Evolutionary conservation across 2,888 invertebrate genomes (phyloP), one percentile per base, ranked within the genome.

Genomic region (Drosophila neonasuta): DNA sequence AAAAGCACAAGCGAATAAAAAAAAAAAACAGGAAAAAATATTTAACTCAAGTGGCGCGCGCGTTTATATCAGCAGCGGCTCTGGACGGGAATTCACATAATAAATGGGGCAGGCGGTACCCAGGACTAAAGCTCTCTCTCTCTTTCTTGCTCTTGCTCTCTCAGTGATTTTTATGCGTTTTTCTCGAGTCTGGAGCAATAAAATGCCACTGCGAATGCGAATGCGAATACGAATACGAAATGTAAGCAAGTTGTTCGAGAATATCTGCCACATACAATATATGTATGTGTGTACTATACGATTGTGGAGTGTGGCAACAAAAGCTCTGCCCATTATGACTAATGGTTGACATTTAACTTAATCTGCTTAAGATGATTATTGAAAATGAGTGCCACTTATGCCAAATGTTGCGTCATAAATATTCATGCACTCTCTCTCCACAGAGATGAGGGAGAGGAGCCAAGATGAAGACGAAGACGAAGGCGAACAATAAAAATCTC

Each of bases 331-430:
- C 83, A 83, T 83, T 83, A 83, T 83, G 83, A 83, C 83, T 86
- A 83, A 83, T 83, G 83, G 80, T 81, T 83, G 83, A 83, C 83
- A 83, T 83, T 83, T 83, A 83, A 84, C 83, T 84, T 83, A 83
- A 83, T 83, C 83, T 83, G 83, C 83, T 86, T 83, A 83, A 83
- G 83, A 83, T 83, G 83, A 83, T 83, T 83, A 83, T 83, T 83
- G 83, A 83, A 83, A 83, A 83, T 83, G 83, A 86, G 83, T 80
- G 80, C 82, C 83, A 83, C 83, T 83, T 83, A 86, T 77, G 77
- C 80, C 87, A 81, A 83, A 86, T 86, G 87, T 86, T 86, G 81
- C 82, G 87, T 86, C 83, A 86, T 83, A 83, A 83, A 83, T 83
- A 83, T 83, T 83, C 83, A 83, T 84, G 83, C 87, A 86, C 81